Conservation (phyloP, 2,797 vertebrate species). For the Gymnopithys bicolor region DNA sequence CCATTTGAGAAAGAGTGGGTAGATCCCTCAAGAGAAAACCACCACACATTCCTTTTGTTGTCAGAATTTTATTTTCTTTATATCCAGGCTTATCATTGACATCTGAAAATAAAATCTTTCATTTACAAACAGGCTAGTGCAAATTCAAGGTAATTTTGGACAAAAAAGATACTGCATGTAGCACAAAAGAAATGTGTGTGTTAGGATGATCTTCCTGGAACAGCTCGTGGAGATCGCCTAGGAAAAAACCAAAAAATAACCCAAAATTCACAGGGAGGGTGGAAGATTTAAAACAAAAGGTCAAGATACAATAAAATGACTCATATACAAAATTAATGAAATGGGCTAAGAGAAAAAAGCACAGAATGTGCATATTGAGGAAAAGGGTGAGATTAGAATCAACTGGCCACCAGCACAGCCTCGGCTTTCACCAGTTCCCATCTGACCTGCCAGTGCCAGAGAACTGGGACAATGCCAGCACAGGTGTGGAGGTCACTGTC, state of each 20-base stretch:
- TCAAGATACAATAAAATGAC: conserved; percentile 36
- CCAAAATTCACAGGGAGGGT: conserved; percentile 38
- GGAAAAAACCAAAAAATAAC: conserved; percentile 70
- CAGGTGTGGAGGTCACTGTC: not conserved
- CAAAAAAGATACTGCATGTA: not conserved
- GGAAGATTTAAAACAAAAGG: conserved; percentile 40
- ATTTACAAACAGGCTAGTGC: conserved; percentile 69
- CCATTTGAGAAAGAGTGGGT: not conserved
- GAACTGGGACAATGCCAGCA: not conserved
- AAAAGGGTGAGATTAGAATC: conserved; percentile 23
- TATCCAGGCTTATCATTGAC: conserved; percentile 56
- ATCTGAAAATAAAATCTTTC: conserved; percentile 75
- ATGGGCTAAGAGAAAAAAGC: conserved; percentile 45
- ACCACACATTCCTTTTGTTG: not conserved
- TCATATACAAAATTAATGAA: conserved; percentile 53
- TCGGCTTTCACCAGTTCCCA: not conserved
- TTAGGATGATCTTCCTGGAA: conserved; percentile 76
- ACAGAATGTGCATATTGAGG: conserved; percentile 40
- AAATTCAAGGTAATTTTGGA: conserved; percentile 54
- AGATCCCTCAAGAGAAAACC: not conserved
- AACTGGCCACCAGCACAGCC: not conserved
- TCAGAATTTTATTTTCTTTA: conserved; percentile 64
- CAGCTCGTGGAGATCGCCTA: conserved; percentile 76
- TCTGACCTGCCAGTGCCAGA: not conserved
- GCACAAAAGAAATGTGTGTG: conserved; percentile 42